These are phyloP conservation scores for Dipodomys ordii DNA, from an alignment of 2,113 vertebrate species.

Conservation along the genomic window DNA sequence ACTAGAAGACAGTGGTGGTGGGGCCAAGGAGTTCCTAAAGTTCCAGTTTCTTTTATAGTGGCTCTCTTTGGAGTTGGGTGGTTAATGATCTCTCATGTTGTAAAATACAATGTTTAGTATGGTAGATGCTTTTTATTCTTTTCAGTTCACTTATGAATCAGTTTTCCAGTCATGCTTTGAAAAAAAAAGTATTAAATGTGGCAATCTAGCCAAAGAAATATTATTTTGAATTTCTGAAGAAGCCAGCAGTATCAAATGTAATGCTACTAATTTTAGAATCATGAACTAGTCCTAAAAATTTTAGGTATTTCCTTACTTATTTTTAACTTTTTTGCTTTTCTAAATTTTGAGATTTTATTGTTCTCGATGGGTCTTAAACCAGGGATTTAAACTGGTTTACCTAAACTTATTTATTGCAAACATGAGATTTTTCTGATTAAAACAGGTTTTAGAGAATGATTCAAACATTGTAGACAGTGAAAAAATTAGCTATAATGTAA, in stretches of 20 bases:
- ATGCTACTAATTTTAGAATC: slow-evolving; percentile 57
- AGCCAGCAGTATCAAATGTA: slow-evolving; percentile 33
- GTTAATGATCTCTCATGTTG: slow-evolving; percentile 1
- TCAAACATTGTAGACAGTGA: not conserved
- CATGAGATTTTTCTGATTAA: slow-evolving; percentile 7
- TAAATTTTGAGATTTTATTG: slow-evolving; percentile 50
- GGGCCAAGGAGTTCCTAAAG: not conserved
- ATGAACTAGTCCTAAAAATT: slow-evolving; percentile 52
- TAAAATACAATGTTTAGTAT: slow-evolving; percentile 18
- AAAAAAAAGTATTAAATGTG: slow-evolving; percentile 20
- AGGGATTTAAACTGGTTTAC: slow-evolving; percentile 39
- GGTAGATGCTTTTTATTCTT: not conserved
- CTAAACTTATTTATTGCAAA: slow-evolving; percentile 5
- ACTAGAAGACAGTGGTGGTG: not conserved
- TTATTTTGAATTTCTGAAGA: slow-evolving; percentile 64
- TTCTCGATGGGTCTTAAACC: not conserved
- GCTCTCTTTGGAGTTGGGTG: not conserved
- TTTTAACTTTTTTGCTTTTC: slow-evolving; percentile 37
- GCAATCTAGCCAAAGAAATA: slow-evolving; percentile 50
- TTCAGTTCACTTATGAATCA: not conserved
- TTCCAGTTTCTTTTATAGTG: slow-evolving; percentile 26
- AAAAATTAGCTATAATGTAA: slow-evolving; percentile 30
- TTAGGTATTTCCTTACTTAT: slow-evolving; percentile 32
- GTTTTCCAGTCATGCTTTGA: slow-evolving; percentile 3
- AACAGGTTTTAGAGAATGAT: slow-evolving; percentile 28